Conservation (phyloP, 2,888 invertebrate genomes). For the Hermaeophaga mercurialis region DNA sequence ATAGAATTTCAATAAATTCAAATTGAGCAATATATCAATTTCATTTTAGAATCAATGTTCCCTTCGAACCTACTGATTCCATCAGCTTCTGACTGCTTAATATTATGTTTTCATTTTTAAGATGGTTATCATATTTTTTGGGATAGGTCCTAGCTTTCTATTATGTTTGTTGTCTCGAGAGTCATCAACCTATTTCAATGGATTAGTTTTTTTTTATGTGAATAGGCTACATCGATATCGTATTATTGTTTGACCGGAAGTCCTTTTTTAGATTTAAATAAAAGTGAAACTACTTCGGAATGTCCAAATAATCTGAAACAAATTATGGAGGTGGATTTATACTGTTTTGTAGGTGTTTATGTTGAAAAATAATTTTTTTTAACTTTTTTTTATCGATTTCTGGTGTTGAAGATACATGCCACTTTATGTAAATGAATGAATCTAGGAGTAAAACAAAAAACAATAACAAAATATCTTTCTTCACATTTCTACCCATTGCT, state of each 20-base stretch:
- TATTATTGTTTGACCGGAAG: neutral
- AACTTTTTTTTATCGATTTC: too few species aligned
- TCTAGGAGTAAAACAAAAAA: too few species aligned
- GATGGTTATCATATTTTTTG: conserved; percentile 13
- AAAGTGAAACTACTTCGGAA: too few species aligned
- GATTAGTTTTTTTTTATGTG: neutral
- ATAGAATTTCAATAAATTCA: neutral
- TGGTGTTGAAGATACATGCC: too few species aligned
- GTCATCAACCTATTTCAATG: conserved; percentile 3
- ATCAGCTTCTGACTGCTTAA: neutral
- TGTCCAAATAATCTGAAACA: too few species aligned
- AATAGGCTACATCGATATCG: neutral
- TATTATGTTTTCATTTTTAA: neutral
- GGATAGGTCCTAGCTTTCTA: conserved; percentile 12
- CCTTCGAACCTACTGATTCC: neutral
- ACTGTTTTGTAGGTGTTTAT: too few species aligned
- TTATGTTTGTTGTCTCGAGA: conserved; percentile 6
- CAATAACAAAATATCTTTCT: too few species aligned
- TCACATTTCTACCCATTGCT: too few species aligned
- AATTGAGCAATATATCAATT: conserved; percentile 2
- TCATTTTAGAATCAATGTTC: neutral
- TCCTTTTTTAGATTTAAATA: too few species aligned
- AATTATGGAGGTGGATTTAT: too few species aligned
- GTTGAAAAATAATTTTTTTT: too few species aligned
- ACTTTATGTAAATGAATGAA: too few species aligned